These are phyloP conservation scores for Xenopus petersii DNA, from an alignment of 2,797 vertebrate genomes.

Conservation along the genomic window DNA sequence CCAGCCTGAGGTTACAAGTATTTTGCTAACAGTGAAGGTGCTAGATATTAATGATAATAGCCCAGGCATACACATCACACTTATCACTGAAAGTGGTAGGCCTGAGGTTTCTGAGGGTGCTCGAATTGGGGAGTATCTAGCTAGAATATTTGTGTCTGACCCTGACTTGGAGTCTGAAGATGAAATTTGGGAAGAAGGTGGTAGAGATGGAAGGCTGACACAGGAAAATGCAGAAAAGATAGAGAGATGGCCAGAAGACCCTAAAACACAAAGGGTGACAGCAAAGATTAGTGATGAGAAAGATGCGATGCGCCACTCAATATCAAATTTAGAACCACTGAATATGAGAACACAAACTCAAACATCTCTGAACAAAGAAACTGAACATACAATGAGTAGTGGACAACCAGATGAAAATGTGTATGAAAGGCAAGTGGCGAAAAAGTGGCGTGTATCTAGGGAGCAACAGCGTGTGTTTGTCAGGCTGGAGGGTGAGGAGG, in stretches of 20 bases:
- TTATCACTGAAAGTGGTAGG: slow-evolving; percentile 78
- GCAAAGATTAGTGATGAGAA: not conserved
- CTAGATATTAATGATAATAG: slow-evolving; percentile 87
- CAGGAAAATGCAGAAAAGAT: not conserved
- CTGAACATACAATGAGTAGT: not conserved
- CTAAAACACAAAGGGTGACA: not conserved
- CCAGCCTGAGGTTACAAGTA: slow-evolving; percentile 78
- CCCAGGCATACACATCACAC: slow-evolving; percentile 76
- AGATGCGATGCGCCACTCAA: not conserved
- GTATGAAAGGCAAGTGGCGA: not conserved
- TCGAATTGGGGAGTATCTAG: slow-evolving; percentile 75
- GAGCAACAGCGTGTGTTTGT: slow-evolving; percentile 56
- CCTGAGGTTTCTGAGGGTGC: slow-evolving; percentile 79
- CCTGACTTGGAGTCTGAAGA: slow-evolving; percentile 63
- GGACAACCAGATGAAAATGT: not conserved
- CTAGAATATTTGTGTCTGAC: slow-evolving; percentile 83
- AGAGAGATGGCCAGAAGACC: not conserved
- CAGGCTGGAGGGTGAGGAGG: slow-evolving; percentile 69
- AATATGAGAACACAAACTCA: not conserved
- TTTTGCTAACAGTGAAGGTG: slow-evolving; percentile 75
- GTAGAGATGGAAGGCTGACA: not conserved
- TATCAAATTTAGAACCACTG: not conserved
- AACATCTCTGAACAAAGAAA: not conserved
- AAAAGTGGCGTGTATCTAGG: slow-evolving; percentile 1
- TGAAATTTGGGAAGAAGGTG: not conserved